phyloP scores from a whole-genome alignment of 2,888 invertebrate genomes.

The Ectropis crepuscularia region DNA sequence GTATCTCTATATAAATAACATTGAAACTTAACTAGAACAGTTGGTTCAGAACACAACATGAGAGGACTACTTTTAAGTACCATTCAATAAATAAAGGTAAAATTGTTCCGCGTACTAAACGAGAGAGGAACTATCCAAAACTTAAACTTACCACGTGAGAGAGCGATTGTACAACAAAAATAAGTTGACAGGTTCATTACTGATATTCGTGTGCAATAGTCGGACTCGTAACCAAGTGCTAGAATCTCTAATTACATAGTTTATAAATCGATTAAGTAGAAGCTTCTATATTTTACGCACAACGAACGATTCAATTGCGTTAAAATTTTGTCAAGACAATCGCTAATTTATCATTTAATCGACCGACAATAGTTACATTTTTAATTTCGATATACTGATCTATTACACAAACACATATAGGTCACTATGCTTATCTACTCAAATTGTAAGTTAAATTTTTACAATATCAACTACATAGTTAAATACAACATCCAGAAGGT shows the following conservation, averaged over 20 bases:
- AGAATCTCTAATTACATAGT: conserved; percentile 68
- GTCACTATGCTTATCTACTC: conserved; percentile 76
- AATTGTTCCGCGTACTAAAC: conserved; percentile 49
- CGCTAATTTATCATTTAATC: conserved; percentile 60
- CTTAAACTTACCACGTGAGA: conserved; percentile 54
- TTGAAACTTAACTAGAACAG: conserved; percentile 64
- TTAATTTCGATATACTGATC: conserved; percentile 62
- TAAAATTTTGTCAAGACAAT: conserved; percentile 61
- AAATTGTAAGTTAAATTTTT: conserved; percentile 77
- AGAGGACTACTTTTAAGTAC: conserved; percentile 72
- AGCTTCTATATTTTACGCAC: conserved; percentile 77
- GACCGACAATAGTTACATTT: conserved; percentile 59
- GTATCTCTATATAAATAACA: conserved; percentile 64
- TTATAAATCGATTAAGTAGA: conserved; percentile 75
- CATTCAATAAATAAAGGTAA: conserved; percentile 63
- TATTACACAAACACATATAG: conserved; percentile 81
- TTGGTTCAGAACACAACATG: conserved; percentile 61
- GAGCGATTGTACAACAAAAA: conserved; percentile 69
- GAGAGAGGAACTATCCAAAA: conserved; percentile 59
- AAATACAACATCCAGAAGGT: conserved; percentile 82
- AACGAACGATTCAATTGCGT: conserved; percentile 69
- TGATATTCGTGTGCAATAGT: conserved; percentile 69
- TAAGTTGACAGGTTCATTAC: conserved; percentile 41
- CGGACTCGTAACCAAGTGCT: conserved; percentile 74
- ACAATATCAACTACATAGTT: conserved; percentile 79